Evolutionary conservation across 2,113 vertebrate species (phyloP), one percentile per base, ranked within the genome.

Genomic region (Cyprinus carpio): DNA sequence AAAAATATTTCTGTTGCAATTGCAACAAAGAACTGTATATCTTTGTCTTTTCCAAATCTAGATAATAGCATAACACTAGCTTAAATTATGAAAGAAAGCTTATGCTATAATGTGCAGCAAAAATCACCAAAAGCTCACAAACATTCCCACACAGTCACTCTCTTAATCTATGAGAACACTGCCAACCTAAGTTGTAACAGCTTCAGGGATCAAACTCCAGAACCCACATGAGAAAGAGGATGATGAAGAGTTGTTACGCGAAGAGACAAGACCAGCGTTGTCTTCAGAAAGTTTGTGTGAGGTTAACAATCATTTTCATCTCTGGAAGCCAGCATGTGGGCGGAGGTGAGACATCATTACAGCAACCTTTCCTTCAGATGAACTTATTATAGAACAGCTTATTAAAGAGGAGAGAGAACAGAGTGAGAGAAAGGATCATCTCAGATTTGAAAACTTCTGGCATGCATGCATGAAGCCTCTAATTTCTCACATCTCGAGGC

Each of bases 391-490:
- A 25, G 75, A 83, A 82, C 43, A 74, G 69, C 64, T 85, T 75
- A 64, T 88, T 82, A 56, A 75, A 82, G 69, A 54, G 49, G 23
- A 75, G 18, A 69, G 78, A 79, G 43, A 12, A 49, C 34, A 58
- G 76, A 80, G 31, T 18, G 40, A 81, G 84, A 88, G n/a, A 75
- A 76, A 62, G 49, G 43, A 64, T 72, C 75, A 72, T 72, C 31
- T 80, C 49, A 27, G 20, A 72, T 71, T 82, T 37, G 27, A 84
- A 67, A 78, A 80, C 46, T 69, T 87, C 31, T 58, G 31, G 27
- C 82, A 81, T 90, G 91, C 91, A 93, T 89, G 92, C 91, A 92
- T 90, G 89, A 91, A 89, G 86, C 90, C 92, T 82, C 90, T 94
- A 91, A 92, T 91, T 91, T 92, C 74, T 49, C 82, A 87, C 83